phyloP scores from a whole-genome alignment of 92 coral and sea anemone species.

The Siderastrea siderea region DNA sequence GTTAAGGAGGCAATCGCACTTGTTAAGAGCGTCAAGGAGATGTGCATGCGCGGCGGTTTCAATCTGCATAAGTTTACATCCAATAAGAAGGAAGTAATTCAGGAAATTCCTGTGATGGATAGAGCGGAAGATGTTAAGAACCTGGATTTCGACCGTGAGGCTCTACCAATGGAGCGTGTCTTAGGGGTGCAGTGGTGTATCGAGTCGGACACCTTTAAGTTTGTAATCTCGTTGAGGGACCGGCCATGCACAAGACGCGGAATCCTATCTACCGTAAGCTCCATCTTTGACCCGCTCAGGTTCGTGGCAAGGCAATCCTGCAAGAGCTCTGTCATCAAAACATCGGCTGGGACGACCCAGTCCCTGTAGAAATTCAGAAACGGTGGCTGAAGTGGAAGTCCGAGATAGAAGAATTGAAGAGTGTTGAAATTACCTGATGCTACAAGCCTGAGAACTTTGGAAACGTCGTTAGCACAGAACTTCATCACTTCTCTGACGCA shows the following conservation, averaged over 20 bases:
- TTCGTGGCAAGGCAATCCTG: background rate
- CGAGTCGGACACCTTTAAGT: constrained; percentile 7
- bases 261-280: background rate
- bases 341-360: too few species aligned
- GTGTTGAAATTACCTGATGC: background rate
- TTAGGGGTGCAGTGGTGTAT: constrained; percentile 10
- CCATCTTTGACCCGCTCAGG: constrained; percentile 1
- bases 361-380: too few species aligned
- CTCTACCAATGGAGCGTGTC: background rate
- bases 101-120: background rate
- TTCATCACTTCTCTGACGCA: too few species aligned
- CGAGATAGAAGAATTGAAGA: too few species aligned
- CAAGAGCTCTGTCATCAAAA: background rate
- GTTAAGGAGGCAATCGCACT: too few species aligned
- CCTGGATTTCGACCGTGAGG: background rate
- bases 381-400: too few species aligned
- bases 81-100: background rate
- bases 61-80: constrained; percentile 4
- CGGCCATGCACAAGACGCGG: constrained; percentile 18
- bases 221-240: background rate
- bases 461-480: too few species aligned
- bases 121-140: constrained; percentile 9
- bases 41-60: constrained; percentile 13
- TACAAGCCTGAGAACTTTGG: too few species aligned
- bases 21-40: background rate